A percentile compares a stretch with the other conserved stretches of the same genome.
These are phyloP conservation scores for Bombus impatiens DNA, from an alignment of 1,140 invertebrate genomes.

Conservation along the genomic window DNA sequence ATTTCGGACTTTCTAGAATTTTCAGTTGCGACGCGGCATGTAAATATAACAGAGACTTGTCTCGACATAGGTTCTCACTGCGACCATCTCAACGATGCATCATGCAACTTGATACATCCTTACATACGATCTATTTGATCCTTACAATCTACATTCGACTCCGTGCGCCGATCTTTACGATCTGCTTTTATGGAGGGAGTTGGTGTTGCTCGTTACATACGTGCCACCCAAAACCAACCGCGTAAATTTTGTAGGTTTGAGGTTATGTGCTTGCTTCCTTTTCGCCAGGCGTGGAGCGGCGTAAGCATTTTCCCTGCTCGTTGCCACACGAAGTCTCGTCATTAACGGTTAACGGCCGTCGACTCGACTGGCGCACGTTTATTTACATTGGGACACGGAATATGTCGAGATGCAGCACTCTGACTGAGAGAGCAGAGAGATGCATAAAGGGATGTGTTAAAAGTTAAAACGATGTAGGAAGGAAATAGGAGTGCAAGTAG, in stretches of 20 bases:
- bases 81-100: too few relatives aligned
- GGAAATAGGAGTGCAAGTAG: slow-evolving; percentile 6
- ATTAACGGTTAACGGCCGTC: slow-evolving; percentile 65
- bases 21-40: too few relatives aligned
- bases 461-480: neutral
- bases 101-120: too few relatives aligned
- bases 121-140: too few relatives aligned
- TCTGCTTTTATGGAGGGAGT: too few relatives aligned
- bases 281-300: neutral
- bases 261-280: slow-evolving; percentile 34
- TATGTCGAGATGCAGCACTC: slow-evolving; percentile 8
- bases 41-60: too few relatives aligned
- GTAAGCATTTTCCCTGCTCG: slow-evolving; percentile 50
- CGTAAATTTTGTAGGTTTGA: neutral
- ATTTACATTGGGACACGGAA: slow-evolving; percentile 67
- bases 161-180: too few relatives aligned
- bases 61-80: too few relatives aligned
- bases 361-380: slow-evolving; percentile 54
- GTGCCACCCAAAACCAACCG: slow-evolving; percentile 39
- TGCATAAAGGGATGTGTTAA: neutral
- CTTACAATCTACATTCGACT: too few relatives aligned
- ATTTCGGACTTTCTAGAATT: too few relatives aligned
- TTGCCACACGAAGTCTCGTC: slow-evolving; percentile 43
- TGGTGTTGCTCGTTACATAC: too few relatives aligned
- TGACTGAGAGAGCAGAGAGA: neutral